phyloP scores from a whole-genome alignment of 2,888 invertebrate genomes.

The Trypoxylon attenuatum region DNA sequence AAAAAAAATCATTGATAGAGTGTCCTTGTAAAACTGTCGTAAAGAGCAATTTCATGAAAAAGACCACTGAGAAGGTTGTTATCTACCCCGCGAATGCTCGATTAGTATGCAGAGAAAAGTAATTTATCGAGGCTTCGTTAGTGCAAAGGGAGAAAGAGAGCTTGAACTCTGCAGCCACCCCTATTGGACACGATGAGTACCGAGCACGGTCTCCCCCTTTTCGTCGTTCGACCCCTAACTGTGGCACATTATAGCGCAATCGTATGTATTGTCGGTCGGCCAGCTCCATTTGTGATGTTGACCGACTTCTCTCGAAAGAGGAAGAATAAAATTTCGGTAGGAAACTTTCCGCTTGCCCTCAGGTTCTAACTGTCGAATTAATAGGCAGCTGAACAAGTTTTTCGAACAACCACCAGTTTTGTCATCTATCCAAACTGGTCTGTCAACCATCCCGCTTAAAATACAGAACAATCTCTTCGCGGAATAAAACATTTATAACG shows the following conservation, averaged over 20 bases:
- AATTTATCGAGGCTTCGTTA: conserved; percentile 50
- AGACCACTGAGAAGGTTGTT: conserved; percentile 19
- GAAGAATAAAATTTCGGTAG: background rate
- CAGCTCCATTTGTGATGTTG: conserved; percentile 13
- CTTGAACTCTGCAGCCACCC: background rate
- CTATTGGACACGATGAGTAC: background rate
- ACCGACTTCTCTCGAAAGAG: background rate
- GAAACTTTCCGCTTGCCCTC: background rate
- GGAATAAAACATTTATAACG: too few relatives aligned
- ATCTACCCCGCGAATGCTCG: conserved; percentile 21
- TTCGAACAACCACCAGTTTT: too few relatives aligned
- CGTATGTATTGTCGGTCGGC: conserved; percentile 5
- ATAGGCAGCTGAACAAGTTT: too few relatives aligned
- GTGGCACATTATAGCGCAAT: conserved; percentile 12
- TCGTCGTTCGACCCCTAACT: conserved; percentile 14
- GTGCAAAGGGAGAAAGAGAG: conserved; percentile 26
- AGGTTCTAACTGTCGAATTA: too few relatives aligned
- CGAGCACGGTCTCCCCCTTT: conserved; percentile 9
- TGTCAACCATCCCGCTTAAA: too few relatives aligned
- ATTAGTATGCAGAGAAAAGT: conserved; percentile 46
- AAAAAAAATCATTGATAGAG: background rate
- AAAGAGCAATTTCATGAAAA: conserved; percentile 9
- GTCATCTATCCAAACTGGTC: too few relatives aligned
- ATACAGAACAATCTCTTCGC: too few relatives aligned
- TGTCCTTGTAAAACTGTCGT: background rate